A percentile compares a stretch with the other conserved stretches of the same genome.
phyloP scores from a whole-genome alignment of 2,113 vertebrate species.

The Lipotes vexillifer region DNA sequence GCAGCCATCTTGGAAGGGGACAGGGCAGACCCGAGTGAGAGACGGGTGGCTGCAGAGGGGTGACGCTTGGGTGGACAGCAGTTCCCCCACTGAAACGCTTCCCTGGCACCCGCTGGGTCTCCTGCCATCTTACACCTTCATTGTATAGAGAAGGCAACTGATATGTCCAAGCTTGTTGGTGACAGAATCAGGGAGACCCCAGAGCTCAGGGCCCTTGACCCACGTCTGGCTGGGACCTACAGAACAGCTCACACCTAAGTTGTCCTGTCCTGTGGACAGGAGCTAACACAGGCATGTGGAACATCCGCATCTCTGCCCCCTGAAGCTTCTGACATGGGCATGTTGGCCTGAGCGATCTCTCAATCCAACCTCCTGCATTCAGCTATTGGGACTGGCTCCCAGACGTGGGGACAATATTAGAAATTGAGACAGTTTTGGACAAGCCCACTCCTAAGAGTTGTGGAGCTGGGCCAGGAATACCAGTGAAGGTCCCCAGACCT shows the following conservation, averaged over 20 bases:
- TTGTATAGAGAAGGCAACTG: not conserved
- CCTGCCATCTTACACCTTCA: not conserved
- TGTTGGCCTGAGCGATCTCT: not conserved
- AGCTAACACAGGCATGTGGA: not conserved
- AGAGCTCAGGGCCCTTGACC: not conserved
- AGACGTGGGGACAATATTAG: not conserved
- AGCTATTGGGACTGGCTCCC: not conserved
- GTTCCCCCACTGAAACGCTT: not conserved
- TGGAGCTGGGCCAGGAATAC: not conserved
- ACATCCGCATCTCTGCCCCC: not conserved
- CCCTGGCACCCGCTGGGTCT: fast-evolving
- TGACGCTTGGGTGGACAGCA: not conserved
- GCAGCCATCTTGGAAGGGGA: not conserved
- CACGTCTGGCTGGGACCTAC: not conserved
- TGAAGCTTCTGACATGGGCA: not conserved
- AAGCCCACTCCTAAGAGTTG: not conserved
- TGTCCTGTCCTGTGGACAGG: not conserved
- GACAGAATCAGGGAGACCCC: not conserved
- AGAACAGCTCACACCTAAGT: not conserved
- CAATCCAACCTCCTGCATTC: not conserved
- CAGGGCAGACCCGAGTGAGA: not conserved
- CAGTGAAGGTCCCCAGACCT: not conserved
- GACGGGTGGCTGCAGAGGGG: not conserved
- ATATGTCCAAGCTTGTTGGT: not conserved
- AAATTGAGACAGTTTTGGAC: not conserved